Evolutionary conservation across 2,113 vertebrate species (phyloP).

Genomic region (Sinocyclocheilus grahami): DNA sequence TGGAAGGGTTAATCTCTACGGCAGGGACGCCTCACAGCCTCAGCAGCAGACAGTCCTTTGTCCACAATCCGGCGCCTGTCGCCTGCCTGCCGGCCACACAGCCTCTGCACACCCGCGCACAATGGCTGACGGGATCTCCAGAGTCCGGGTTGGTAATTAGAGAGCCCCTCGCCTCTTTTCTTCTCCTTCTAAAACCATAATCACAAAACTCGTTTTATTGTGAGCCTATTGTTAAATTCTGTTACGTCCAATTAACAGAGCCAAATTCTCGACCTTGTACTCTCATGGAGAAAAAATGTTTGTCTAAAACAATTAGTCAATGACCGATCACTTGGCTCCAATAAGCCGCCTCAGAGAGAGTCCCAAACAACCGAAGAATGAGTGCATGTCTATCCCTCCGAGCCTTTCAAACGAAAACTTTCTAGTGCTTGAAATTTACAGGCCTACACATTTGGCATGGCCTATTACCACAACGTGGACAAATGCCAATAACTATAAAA

Average conservation of each 20-base stretch:
- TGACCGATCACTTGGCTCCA: constrained; percentile 62
- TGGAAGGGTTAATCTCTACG: constrained; percentile 52
- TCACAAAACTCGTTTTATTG: constrained; percentile 60
- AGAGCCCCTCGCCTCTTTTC: constrained; percentile 36
- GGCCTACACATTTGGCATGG: neutral
- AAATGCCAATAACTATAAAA: neutral
- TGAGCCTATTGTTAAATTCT: constrained; percentile 58
- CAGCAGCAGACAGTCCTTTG: constrained; percentile 81
- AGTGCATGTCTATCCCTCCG: neutral
- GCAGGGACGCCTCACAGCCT: constrained; percentile 56
- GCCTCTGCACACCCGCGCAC: constrained; percentile 59
- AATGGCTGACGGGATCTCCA: constrained; percentile 57
- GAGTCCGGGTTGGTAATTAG: constrained; percentile 63
- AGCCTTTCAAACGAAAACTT: neutral
- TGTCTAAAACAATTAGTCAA: constrained; percentile 63
- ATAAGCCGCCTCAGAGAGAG: neutral
- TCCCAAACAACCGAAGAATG: constrained; percentile 19
- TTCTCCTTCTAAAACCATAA: constrained; percentile 51
- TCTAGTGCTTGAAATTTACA: neutral
- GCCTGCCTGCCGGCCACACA: constrained; percentile 77
- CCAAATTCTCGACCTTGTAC: constrained; percentile 56
- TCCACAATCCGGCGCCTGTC: constrained; percentile 79
- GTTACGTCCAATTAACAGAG: constrained; percentile 68
- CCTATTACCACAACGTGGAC: neutral
- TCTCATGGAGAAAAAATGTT: constrained; percentile 58